A percentile compares a stretch with the other conserved stretches of the same genome.
These are phyloP conservation scores for Kryptopterus vitreolus DNA, from an alignment of 2,797 vertebrate genomes.

Conservation along the genomic window DNA sequence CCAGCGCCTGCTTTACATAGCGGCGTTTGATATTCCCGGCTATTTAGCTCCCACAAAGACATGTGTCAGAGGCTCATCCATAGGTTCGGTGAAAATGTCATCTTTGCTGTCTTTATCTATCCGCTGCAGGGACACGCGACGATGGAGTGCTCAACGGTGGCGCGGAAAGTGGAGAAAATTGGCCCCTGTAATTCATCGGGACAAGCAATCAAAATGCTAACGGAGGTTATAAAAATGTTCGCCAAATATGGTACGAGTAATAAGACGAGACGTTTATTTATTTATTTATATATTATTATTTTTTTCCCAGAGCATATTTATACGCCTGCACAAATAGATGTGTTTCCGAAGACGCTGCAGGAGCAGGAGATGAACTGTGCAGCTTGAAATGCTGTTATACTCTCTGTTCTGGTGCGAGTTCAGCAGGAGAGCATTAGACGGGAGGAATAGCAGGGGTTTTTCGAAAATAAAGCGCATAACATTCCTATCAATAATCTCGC, in stretches of 20 bases:
- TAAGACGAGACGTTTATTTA: constrained; percentile 55
- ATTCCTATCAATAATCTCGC: constrained; percentile 31
- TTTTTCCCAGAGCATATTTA: constrained; percentile 18
- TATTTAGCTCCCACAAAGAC: neutral
- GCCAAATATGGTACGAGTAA: constrained; percentile 56
- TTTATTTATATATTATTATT: constrained; percentile 48
- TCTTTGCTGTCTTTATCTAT: neutral
- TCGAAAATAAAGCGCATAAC: constrained; percentile 35
- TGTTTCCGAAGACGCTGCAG: constrained; percentile 36
- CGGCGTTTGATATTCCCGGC: constrained; percentile 18
- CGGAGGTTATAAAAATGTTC: constrained; percentile 57
- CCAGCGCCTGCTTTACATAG: neutral
- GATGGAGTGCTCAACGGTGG: constrained; percentile 41
- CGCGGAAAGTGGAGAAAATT: constrained; percentile 26
- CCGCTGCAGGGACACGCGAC: neutral
- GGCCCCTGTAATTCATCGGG: constrained; percentile 46
- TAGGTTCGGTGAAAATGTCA: constrained; percentile 4
- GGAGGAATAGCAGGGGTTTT: constrained; percentile 44
- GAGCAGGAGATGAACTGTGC: constrained; percentile 32
- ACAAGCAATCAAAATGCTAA: constrained; percentile 57
- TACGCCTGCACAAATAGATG: constrained; percentile 51
- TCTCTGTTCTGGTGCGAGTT: constrained; percentile 46
- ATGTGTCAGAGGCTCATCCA: neutral
- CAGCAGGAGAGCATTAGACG: constrained; percentile 54
- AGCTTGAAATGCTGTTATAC: constrained; percentile 50